Evolutionary conservation across 2,888 invertebrate genomes (phyloP).

Genomic region (Andrena marginata): DNA sequence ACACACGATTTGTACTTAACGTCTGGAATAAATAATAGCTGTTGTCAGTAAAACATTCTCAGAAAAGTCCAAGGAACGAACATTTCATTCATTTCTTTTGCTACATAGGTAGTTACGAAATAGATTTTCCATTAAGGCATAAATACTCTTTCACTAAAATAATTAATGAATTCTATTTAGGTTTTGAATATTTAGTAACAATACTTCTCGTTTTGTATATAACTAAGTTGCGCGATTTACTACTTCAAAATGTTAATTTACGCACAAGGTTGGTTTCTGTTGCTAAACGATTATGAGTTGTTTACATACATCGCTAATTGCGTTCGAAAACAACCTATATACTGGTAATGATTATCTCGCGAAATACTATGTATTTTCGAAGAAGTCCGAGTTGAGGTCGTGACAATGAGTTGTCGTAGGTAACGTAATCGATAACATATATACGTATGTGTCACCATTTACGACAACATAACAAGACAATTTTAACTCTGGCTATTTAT

Average conservation of each 20-base stretch:
- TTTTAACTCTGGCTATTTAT: slow-evolving; percentile 33
- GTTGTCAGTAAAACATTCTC: background rate
- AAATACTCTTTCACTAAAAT: slow-evolving; percentile 11
- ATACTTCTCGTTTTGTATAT: slow-evolving; percentile 12
- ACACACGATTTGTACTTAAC: background rate
- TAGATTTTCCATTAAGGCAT: background rate
- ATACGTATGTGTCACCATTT: background rate
- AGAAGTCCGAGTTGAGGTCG: background rate
- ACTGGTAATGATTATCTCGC: background rate
- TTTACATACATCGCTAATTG: background rate
- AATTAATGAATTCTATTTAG: background rate
- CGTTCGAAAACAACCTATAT: background rate
- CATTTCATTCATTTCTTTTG: background rate
- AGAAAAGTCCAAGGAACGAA: background rate
- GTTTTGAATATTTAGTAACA: slow-evolving; percentile 38
- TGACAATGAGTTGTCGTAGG: background rate
- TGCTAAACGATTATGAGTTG: slow-evolving; percentile 7
- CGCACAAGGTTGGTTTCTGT: slow-evolving; percentile 60
- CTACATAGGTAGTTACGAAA: background rate
- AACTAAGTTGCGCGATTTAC: slow-evolving; percentile 44
- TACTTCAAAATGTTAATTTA: slow-evolving; percentile 66
- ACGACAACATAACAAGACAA: slow-evolving; percentile 3
- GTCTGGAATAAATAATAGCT: background rate
- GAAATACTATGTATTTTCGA: background rate
- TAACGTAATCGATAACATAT: slow-evolving; percentile 1